These are phyloP conservation scores for Hypomesus transpacificus DNA, from an alignment of 2,113 vertebrate species.

Conservation along the genomic window DNA sequence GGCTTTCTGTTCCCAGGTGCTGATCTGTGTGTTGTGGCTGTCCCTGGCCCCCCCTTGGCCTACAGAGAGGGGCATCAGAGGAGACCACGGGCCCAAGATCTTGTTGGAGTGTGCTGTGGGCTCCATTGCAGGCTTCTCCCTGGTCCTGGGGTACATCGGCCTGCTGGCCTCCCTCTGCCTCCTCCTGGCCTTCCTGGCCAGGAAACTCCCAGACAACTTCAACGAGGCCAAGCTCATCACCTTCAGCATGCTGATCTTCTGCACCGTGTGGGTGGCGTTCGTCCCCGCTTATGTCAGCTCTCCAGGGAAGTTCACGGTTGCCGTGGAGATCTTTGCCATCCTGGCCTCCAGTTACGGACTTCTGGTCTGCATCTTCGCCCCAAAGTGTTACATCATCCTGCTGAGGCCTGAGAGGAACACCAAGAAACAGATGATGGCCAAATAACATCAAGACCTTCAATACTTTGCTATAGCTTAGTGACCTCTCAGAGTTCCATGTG, in stretches of 20 bases:
- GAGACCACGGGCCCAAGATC: slow-evolving; percentile 44
- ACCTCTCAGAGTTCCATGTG: too few species aligned
- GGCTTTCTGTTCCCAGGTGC: slow-evolving; percentile 40
- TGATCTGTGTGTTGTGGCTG: slow-evolving; percentile 59
- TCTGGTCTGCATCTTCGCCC: slow-evolving; percentile 52
- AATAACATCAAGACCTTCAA: slow-evolving; percentile 11
- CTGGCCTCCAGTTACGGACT: slow-evolving; percentile 54
- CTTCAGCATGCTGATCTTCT: slow-evolving; percentile 67
- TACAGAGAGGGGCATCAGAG: slow-evolving; percentile 35
- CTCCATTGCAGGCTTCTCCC: slow-evolving; percentile 48
- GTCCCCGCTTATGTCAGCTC: slow-evolving; percentile 51
- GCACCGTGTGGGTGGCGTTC: slow-evolving; percentile 48
- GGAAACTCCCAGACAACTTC: slow-evolving; percentile 56
- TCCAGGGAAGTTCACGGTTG: slow-evolving; percentile 45
- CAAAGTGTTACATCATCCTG: slow-evolving; percentile 53
- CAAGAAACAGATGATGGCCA: slow-evolving; percentile 36
- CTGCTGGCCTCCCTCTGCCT: slow-evolving; percentile 54
- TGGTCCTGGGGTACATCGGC: slow-evolving; percentile 56
- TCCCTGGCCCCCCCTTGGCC: slow-evolving; percentile 44
- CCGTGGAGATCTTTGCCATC: slow-evolving; percentile 54
- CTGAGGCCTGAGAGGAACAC: slow-evolving; percentile 51
- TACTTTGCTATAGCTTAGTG: too few species aligned
- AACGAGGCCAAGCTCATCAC: slow-evolving; percentile 63
- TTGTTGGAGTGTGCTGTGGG: slow-evolving; percentile 56
- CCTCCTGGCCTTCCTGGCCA: slow-evolving; percentile 51